Percentiles rank a stretch among this genome's conserved stretches.
Evolutionary conservation across 2,797 vertebrate species (phyloP).

Genomic region (Adrianichthys oophorus): DNA sequence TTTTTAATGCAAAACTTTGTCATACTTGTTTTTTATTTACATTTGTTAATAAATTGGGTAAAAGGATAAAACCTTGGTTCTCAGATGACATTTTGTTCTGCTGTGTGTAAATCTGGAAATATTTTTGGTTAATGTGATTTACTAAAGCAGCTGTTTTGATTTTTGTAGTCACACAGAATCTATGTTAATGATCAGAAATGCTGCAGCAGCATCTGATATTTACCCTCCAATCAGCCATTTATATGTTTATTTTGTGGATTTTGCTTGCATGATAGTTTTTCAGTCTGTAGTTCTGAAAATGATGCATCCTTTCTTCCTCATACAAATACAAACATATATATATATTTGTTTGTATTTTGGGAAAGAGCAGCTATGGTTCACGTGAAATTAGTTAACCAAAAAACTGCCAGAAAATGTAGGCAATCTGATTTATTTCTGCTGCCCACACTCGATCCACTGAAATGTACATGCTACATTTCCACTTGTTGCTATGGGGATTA

Average conservation of each 20-base stretch:
- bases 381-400: not conserved
- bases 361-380: not conserved
- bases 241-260: too few species aligned
- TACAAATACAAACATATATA: not conserved
- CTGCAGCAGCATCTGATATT: not conserved
- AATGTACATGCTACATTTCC: conserved; percentile 11
- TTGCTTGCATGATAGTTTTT: too few species aligned
- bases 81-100: not conserved
- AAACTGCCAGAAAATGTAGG: not conserved
- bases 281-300: too few species aligned
- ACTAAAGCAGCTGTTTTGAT: not conserved
- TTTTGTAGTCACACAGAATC: not conserved
- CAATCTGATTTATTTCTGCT: conserved; percentile 5
- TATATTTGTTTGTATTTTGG: too few species aligned
- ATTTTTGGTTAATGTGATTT: not conserved
- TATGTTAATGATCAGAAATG: not conserved
- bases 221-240: not conserved
- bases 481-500: conserved; percentile 24
- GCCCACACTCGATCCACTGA: not conserved
- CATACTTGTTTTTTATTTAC: too few species aligned
- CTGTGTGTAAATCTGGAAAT: not conserved
- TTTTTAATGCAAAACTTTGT: too few species aligned
- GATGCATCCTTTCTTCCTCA: not conserved
- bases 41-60: too few species aligned
- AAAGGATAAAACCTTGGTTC: too few species aligned